phyloP scores from a whole-genome alignment of 2,113 vertebrate genomes.

The Mystacornis crossleyi region DNA sequence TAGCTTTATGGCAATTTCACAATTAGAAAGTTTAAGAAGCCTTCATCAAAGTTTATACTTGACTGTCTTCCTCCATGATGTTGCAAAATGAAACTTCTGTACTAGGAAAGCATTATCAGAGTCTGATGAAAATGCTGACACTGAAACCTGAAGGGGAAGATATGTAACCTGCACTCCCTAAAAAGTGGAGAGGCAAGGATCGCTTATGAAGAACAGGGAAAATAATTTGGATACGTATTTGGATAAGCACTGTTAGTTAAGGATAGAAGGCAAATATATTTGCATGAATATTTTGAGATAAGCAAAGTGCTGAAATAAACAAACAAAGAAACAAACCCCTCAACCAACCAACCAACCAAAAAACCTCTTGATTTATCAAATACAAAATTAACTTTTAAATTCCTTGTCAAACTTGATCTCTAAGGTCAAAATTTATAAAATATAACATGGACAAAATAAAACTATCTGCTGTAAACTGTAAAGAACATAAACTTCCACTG shows the following conservation, averaged over 20 bases:
- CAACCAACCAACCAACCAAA: not conserved
- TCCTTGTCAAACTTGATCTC: not conserved
- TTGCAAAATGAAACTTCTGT: not conserved
- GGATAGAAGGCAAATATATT: not conserved
- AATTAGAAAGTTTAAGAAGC: not conserved
- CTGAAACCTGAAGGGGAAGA: not conserved
- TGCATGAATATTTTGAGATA: not conserved
- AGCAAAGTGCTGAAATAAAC: accelerated
- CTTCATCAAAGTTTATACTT: not conserved
- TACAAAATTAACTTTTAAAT: not conserved
- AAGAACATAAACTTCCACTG: not conserved
- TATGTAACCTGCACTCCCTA: not conserved
- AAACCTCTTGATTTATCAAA: not conserved
- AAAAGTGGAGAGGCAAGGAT: not conserved
- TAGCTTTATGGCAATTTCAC: not conserved
- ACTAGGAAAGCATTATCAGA: not conserved
- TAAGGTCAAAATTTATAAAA: not conserved
- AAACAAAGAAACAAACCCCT: not conserved
- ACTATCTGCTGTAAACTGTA: not conserved
- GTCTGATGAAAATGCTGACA: not conserved
- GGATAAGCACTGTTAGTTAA: not conserved
- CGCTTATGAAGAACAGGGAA: not conserved
- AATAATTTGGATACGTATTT: not conserved
- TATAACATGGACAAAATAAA: not conserved
- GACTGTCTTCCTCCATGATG: not conserved